Conservation (phyloP, 2,797 vertebrate species). For the Menidia menidia region DNA sequence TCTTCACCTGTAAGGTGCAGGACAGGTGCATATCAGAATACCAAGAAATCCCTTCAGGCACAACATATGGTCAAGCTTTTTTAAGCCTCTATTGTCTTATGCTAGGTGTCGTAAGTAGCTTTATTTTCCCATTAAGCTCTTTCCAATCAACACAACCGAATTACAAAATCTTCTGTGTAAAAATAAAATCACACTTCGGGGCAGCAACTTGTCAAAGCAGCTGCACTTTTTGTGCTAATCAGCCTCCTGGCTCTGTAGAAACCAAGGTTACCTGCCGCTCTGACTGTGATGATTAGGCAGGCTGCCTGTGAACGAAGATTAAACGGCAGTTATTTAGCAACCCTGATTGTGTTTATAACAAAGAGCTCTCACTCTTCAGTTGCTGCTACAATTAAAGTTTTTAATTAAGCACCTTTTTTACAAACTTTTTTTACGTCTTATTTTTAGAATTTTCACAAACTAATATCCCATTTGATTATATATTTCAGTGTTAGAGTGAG, state of each 20-base stretch:
- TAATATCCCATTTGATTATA: not conserved
- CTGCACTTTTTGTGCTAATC: constrained; percentile 68
- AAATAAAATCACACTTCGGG: constrained; percentile 54
- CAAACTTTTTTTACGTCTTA: too few species aligned
- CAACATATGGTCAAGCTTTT: not conserved
- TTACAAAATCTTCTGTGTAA: constrained; percentile 55
- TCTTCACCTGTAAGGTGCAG: constrained; percentile 1
- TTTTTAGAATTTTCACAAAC: not conserved
- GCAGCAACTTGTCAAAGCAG: constrained; percentile 48
- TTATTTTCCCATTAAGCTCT: constrained; percentile 9
- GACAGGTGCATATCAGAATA: not conserved
- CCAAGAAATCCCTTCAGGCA: not conserved
- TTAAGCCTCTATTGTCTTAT: constrained; percentile 4
- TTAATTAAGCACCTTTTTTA: constrained; percentile 28
- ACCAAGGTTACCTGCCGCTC: constrained; percentile 75
- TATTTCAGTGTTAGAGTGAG: too few species aligned
- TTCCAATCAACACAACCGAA: constrained; percentile 54
- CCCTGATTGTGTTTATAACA: constrained; percentile 62
- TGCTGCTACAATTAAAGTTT: constrained; percentile 23
- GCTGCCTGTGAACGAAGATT: constrained; percentile 70
- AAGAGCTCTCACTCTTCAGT: constrained; percentile 38
- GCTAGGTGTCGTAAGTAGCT: not conserved
- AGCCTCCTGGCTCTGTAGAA: constrained; percentile 59
- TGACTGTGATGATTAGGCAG: constrained; percentile 65
- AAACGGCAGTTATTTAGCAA: constrained; percentile 65